Evolutionary conservation across 2,113 vertebrate genomes (phyloP).

Genomic region (Hassar affinis): DNA sequence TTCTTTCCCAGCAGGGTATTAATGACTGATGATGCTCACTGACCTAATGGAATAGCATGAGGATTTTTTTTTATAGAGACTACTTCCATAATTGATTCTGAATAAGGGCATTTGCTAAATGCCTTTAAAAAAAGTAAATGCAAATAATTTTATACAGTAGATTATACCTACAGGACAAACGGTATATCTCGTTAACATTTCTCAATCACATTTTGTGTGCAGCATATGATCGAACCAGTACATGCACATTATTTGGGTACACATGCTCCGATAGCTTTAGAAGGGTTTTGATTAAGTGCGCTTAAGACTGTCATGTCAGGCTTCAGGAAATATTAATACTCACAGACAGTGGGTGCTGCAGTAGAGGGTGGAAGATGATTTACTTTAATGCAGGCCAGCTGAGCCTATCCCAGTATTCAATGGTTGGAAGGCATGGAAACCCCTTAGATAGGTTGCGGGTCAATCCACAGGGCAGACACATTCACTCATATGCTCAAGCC

Average conservation of each 20-base stretch:
- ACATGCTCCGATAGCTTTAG: background rate
- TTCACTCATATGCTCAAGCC: too few species aligned
- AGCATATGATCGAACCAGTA: background rate
- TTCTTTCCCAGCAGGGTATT: background rate
- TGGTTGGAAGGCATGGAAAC: too few species aligned
- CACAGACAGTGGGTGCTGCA: conserved; percentile 62
- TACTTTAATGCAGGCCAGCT: conserved; percentile 45
- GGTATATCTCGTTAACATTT: background rate
- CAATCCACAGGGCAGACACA: too few species aligned
- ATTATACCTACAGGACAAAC: background rate
- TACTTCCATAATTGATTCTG: background rate
- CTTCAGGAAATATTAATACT: conserved; percentile 55
- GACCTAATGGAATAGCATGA: background rate
- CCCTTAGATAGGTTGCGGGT: too few species aligned
- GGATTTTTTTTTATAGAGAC: background rate
- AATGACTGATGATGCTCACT: background rate
- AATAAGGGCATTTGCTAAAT: background rate
- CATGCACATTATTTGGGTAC: background rate
- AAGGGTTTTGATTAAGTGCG: background rate
- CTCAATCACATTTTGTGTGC: too few species aligned
- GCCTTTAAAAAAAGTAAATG: background rate
- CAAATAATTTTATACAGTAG: background rate
- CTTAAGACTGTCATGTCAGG: background rate
- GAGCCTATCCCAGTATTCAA: too few species aligned
- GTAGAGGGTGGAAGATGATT: conserved; percentile 20